These are phyloP conservation scores for Tiaroga cobitis DNA, from an alignment of 2,797 vertebrate genomes.

Conservation along the genomic window DNA sequence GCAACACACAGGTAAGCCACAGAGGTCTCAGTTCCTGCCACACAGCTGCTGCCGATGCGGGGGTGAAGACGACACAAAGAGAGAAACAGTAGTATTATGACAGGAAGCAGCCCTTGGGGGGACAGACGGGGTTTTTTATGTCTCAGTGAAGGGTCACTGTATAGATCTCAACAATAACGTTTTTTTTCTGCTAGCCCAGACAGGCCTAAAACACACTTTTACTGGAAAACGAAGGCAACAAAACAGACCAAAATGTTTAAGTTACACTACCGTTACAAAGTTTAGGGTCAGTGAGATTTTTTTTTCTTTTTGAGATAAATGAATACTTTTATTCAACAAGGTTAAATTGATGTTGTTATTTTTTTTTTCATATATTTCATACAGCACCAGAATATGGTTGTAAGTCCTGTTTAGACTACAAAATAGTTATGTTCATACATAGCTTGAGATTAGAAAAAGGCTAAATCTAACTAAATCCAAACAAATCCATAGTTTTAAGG, in stretches of 20 bases:
- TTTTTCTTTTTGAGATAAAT: neutral
- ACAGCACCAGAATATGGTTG: too few relatives aligned
- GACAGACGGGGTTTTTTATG: neutral
- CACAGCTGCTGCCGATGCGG: constrained; percentile 48
- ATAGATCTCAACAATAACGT: neutral
- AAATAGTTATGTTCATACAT: too few relatives aligned
- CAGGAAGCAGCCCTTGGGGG: constrained; percentile 30
- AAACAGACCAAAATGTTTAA: too few relatives aligned
- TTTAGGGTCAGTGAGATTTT: neutral
- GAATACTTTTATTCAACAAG: neutral
- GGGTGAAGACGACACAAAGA: constrained; percentile 45
- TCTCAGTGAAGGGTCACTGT: constrained; percentile 34
- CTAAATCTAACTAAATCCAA: too few relatives aligned
- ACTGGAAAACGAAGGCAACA: neutral
- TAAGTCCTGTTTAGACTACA: too few relatives aligned
- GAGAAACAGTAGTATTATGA: constrained; percentile 36
- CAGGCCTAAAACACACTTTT: neutral
- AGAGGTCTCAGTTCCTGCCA: constrained; percentile 62
- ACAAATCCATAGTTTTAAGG: too few relatives aligned
- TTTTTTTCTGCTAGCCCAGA: neutral
- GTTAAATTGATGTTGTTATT: neutral
- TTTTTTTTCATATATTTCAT: too few relatives aligned
- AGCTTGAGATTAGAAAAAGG: too few relatives aligned
- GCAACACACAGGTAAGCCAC: constrained; percentile 63
- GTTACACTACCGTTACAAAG: neutral